Evolutionary conservation across 2,888 invertebrate genomes (phyloP), one percentile per base, ranked within the genome.

Genomic region (Prosapia bicincta): DNA sequence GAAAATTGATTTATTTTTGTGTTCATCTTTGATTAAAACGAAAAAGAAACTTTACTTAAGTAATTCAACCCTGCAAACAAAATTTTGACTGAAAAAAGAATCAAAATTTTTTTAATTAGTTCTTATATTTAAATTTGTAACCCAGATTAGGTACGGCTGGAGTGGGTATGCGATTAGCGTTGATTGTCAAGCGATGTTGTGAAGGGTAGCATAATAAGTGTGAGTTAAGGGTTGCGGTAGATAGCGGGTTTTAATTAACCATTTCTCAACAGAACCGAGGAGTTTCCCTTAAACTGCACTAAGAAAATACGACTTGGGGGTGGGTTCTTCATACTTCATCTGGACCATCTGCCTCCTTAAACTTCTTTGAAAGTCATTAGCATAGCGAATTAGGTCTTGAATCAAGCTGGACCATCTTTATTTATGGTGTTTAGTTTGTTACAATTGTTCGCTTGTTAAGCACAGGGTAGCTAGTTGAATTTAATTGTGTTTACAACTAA

Each of bases 181-280:
- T 38, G 38, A 38, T 38, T 38, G 38, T 38, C 38, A 38, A 38
- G 38, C 38, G 10, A 38, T 38, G 38, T 38, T 38, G 6, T 38
- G 38, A 38, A 38, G 38, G 38, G 38, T 38, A 38, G 66, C 24
- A 25, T 23, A 66, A 66, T 66, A 25, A 66, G 25, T 66, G 7
- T 66, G 70, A 32, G 32, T 69, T 26, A 32, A 69, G n/a, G 32
- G 26, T 69, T 30, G 28, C 69, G 69, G 26, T 26, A 28, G 24
- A 69, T 26, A 9, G 69, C 7, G 74, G 77, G 78, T 76, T 80
- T 80, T 80, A 79, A 79, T 80, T 79, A 80, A 78, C 78, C 79
- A 80, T 78, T 80, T 78, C 76, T 73, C 77, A 76, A 75, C 77
- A 78, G 66, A 38, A 38, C 6, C 38, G 72, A 71, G 65, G n/a